Evolutionary conservation across 1,140 invertebrate genomes (phyloP).

Genomic region (Ceratitis capitata): DNA sequence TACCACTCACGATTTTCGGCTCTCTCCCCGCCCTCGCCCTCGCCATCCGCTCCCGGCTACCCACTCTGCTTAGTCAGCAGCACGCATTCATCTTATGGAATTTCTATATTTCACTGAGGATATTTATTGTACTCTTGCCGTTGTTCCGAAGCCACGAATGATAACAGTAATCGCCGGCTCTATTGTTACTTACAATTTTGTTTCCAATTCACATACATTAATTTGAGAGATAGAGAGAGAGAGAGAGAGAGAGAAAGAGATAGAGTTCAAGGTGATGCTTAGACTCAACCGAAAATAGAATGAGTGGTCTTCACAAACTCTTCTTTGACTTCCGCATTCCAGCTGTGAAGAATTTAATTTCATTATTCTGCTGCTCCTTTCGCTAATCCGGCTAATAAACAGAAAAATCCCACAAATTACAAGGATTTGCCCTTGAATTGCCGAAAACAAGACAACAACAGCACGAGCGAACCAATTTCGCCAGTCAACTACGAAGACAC

Average conservation of each 20-base stretch:
- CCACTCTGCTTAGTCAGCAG: too few species aligned
- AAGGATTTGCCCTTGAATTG: slow-evolving; percentile 1
- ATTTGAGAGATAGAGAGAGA: too few species aligned
- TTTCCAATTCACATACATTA: background rate
- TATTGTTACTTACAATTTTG: background rate
- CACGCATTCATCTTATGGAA: background rate
- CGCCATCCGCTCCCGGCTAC: background rate
- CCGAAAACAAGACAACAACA: background rate
- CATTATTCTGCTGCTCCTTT: background rate
- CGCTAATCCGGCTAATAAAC: slow-evolving; percentile 34
- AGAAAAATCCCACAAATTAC: slow-evolving; percentile 24
- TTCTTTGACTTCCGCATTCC: background rate
- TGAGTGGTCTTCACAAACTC: background rate
- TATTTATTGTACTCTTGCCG: background rate
- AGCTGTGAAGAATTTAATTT: background rate
- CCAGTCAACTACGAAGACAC: background rate
- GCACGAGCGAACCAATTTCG: background rate
- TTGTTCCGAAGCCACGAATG: background rate
- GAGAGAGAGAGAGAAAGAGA: too few species aligned
- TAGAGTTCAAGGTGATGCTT: too few species aligned
- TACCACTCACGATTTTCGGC: background rate
- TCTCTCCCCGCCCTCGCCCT: background rate
- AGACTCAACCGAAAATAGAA: background rate
- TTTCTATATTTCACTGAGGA: background rate
- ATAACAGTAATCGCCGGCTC: slow-evolving; percentile 9